These are phyloP conservation scores for Drosophila mercatorum DNA, from an alignment of 2,888 invertebrate species.

Conservation along the genomic window DNA sequence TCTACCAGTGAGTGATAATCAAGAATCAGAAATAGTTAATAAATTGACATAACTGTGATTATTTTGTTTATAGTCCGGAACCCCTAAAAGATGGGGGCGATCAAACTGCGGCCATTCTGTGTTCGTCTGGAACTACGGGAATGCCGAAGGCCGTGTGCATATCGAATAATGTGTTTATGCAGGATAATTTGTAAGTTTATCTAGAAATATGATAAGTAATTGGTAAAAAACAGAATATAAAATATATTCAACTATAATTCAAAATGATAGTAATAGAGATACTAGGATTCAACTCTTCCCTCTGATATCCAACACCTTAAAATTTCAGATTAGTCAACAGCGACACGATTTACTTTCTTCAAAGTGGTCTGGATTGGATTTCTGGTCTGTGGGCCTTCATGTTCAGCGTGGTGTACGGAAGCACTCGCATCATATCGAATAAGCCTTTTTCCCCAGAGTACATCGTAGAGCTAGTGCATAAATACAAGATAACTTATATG, in stretches of 20 bases:
- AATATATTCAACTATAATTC: no score
- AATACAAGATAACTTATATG: slow-evolving; percentile 59
- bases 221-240: no score
- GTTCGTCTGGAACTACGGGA: slow-evolving; percentile 77
- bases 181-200: slow-evolving; percentile 48
- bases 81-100: slow-evolving; percentile 46
- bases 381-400: slow-evolving; percentile 58
- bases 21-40: no score
- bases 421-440: slow-evolving; percentile 69
- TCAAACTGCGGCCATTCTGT: slow-evolving; percentile 65
- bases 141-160: slow-evolving; percentile 69
- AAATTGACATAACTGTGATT: rapidly evolving
- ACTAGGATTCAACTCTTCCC: no score
- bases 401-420: slow-evolving; percentile 44
- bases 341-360: slow-evolving; percentile 49
- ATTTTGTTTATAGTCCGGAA: slow-evolving; percentile 39
- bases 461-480: slow-evolving; percentile 61
- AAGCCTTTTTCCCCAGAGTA: slow-evolving; percentile 61
- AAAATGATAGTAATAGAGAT: no score
- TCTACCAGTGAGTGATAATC: slow-evolving; percentile 51
- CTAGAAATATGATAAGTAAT: no score
- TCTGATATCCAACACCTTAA: no score
- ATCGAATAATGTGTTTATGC: slow-evolving; percentile 48
- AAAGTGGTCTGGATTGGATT: slow-evolving; percentile 72
- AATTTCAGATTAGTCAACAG: slow-evolving; percentile 46